Percentiles rank a stretch among this genome's conserved stretches.
These are phyloP conservation scores for Cynocephalus volans DNA, from an alignment of 2,113 vertebrate genomes.

Conservation along the genomic window DNA sequence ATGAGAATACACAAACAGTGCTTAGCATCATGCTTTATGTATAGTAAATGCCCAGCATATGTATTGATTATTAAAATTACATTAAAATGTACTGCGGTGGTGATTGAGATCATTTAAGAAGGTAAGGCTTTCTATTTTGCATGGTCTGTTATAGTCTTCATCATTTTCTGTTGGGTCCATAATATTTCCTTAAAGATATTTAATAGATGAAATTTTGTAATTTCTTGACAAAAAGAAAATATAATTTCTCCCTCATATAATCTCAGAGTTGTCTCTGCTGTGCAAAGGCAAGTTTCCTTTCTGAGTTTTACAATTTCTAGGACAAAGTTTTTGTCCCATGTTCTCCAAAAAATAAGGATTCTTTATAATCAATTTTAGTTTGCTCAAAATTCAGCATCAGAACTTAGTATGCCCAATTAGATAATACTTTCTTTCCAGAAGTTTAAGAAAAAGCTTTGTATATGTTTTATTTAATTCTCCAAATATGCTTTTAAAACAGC, in stretches of 20 bases:
- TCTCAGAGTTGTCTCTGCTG: neutral
- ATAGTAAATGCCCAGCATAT: neutral
- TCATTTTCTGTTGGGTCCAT: neutral
- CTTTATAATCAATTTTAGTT: neutral
- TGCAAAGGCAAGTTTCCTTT: neutral
- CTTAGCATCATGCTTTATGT: neutral
- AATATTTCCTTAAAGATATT: neutral
- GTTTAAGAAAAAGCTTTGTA: neutral
- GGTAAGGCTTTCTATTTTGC: neutral
- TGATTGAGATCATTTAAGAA: neutral
- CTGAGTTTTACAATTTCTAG: neutral
- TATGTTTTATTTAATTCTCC: neutral
- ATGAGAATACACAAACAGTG: neutral
- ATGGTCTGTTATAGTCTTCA: neutral
- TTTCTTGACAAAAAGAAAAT: conserved; percentile 16
- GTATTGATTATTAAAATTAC: neutral
- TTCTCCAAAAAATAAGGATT: neutral
- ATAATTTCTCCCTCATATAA: neutral
- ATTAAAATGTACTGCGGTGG: neutral
- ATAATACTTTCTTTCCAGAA: neutral
- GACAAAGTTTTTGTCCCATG: neutral
- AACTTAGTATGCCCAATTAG: neutral
- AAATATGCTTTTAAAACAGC: neutral
- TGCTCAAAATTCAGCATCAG: conserved; percentile 18
- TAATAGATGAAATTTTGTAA: neutral